These are phyloP conservation scores for Conops quadrifasciatus DNA, from an alignment of 2,888 invertebrate genomes.

Conservation along the genomic window DNA sequence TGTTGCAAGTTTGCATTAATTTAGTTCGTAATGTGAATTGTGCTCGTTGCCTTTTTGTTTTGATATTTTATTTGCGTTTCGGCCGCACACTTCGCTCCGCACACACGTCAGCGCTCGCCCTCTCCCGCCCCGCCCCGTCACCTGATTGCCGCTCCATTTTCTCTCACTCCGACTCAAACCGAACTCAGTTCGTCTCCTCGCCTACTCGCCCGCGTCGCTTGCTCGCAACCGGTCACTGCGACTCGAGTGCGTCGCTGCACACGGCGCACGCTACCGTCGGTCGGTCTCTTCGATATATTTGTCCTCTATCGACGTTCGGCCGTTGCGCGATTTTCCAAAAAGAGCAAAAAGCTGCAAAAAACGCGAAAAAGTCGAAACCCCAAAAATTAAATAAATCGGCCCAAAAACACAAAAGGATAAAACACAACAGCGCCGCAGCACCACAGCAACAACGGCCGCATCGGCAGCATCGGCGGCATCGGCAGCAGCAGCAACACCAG, in stretches of 20 bases:
- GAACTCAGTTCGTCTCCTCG: conserved; percentile 9
- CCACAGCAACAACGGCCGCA: conserved; percentile 11
- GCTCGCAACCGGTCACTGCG: neutral
- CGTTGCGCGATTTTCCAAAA: conserved; percentile 34
- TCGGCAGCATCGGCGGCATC: conserved; percentile 23
- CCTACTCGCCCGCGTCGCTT: neutral
- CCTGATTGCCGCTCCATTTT: conserved; percentile 9
- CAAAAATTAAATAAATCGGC: conserved; percentile 40
- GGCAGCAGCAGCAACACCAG: neutral
- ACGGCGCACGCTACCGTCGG: conserved; percentile 34
- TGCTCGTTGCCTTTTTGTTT: conserved; percentile 18
- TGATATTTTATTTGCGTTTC: conserved; percentile 39
- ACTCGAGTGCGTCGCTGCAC: conserved; percentile 42
- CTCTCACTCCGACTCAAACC: conserved; percentile 21
- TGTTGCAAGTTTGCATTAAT: conserved; percentile 44
- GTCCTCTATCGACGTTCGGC: conserved; percentile 42
- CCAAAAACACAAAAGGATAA: conserved; percentile 43
- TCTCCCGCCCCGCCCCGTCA: conserved; percentile 14
- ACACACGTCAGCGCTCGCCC: conserved; percentile 24
- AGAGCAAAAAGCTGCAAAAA: conserved; percentile 34
- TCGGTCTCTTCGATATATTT: conserved; percentile 41
- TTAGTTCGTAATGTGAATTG: conserved; percentile 41
- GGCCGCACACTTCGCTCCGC: conserved; percentile 24
- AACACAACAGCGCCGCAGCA: conserved; percentile 34
- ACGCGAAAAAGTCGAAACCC: conserved; percentile 21